phyloP scores from a whole-genome alignment of 2,888 invertebrate genomes.

The Subacronicta megacephala region DNA sequence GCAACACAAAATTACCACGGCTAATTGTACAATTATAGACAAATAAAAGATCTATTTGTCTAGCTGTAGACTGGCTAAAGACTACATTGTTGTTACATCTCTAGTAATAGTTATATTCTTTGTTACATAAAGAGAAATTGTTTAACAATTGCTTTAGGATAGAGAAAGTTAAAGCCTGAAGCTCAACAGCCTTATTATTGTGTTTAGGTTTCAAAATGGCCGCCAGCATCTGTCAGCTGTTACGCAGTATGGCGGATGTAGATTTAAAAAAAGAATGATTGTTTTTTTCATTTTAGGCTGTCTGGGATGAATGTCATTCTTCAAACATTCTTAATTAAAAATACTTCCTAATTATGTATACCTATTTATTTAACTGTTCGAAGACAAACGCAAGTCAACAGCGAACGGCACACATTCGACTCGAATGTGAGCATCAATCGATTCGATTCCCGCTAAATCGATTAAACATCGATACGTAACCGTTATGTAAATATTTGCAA shows the following conservation, averaged over 20 bases:
- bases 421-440: constrained; percentile 40
- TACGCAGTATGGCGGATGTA: not conserved
- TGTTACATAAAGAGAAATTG: constrained; percentile 34
- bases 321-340: too few species aligned
- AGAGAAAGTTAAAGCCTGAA: constrained; percentile 33
- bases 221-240: constrained; percentile 7
- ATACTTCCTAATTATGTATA: too few species aligned
- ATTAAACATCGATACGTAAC: constrained; percentile 41
- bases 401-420: constrained; percentile 22
- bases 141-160: constrained; percentile 3
- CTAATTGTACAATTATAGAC: constrained; percentile 12
- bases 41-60: constrained; percentile 7
- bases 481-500: constrained; percentile 38
- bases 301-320: not conserved
- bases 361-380: too few species aligned
- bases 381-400: not conserved
- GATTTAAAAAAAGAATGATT: constrained; percentile 8
- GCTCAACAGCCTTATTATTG: constrained; percentile 3
- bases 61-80: constrained; percentile 5
- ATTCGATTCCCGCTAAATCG: constrained; percentile 43
- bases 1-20: not conserved
- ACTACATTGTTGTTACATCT: not conserved
- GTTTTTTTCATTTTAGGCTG: not conserved
- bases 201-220: constrained; percentile 22
- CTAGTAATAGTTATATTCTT: not conserved